Conservation (phyloP, 1,140 invertebrate genomes). For the Pseudachorutes palmiensis region DNA sequence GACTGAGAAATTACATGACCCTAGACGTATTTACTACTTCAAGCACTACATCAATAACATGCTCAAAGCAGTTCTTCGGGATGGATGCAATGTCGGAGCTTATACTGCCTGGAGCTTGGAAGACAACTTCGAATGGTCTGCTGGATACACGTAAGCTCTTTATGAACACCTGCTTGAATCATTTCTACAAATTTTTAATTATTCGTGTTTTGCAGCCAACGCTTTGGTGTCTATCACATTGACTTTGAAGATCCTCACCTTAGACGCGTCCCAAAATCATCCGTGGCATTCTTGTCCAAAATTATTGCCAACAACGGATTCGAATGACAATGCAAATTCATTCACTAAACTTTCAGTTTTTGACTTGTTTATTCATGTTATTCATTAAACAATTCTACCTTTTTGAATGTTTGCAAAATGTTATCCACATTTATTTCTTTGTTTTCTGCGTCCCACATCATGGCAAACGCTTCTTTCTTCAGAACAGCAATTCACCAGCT, state of each 20-base stretch:
- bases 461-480: no score
- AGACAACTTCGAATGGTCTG: constrained; percentile 71
- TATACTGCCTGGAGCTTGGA: constrained; percentile 67
- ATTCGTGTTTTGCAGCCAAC: constrained; percentile 22
- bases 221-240: constrained; percentile 36
- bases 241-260: constrained; percentile 34
- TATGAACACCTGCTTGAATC: not conserved
- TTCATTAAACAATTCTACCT: no score
- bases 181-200: constrained; percentile 2
- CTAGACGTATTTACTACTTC: constrained; percentile 49
- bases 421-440: no score
- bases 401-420: no score
- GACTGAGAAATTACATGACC: constrained; percentile 47
- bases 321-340: no score
- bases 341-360: no score
- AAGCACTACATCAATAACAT: constrained; percentile 55
- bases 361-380: no score
- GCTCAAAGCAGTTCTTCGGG: constrained; percentile 55
- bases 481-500: no score
- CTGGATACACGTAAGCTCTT: constrained; percentile 17
- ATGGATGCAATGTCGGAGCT: constrained; percentile 55
- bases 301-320: constrained; percentile 27
- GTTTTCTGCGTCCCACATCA: no score
- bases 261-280: constrained; percentile 41
- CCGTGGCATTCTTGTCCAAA: constrained; percentile 33